phyloP scores from a whole-genome alignment of 2,113 vertebrate genomes.

The Cheirogaleus medius region DNA sequence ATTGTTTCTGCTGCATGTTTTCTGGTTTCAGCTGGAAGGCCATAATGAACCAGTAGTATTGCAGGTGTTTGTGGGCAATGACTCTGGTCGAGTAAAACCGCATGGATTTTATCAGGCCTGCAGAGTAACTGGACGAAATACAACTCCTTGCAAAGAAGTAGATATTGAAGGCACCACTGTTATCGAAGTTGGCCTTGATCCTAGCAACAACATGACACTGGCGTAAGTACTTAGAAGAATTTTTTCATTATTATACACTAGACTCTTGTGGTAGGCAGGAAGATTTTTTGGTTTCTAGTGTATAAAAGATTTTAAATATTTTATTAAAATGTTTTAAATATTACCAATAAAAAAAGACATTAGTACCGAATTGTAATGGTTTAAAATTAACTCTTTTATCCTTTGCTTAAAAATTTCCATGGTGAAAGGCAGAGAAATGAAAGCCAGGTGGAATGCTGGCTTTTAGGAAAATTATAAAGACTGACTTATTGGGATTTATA shows the following conservation, averaged over 20 bases:
- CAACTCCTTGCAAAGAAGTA: slow-evolving; percentile 97
- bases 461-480: slow-evolving; percentile 10
- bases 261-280: not conserved
- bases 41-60: slow-evolving; percentile 95
- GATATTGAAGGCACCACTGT: slow-evolving; percentile 97
- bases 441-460: not conserved
- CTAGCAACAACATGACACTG: slow-evolving; percentile 95
- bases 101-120: slow-evolving; percentile 99
- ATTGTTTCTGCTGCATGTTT: not conserved
- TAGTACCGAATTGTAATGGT: not conserved
- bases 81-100: slow-evolving; percentile 95
- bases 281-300: not conserved
- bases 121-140: slow-evolving; percentile 97
- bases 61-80: slow-evolving; percentile 97
- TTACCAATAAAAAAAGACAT: not conserved
- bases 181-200: slow-evolving; percentile 96
- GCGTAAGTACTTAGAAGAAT: slow-evolving; percentile 90
- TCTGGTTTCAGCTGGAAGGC: slow-evolving; percentile 92
- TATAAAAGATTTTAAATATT: slow-evolving; percentile 10
- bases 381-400: slow-evolving; percentile 40
- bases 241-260: not conserved
- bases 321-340: slow-evolving; percentile 51
- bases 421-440: not conserved
- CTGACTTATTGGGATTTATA: slow-evolving; percentile 18
- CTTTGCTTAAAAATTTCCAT: not conserved